Evolutionary conservation across 2,888 invertebrate species (phyloP).

Genomic region (Himalopsyche kuldschensis): DNA sequence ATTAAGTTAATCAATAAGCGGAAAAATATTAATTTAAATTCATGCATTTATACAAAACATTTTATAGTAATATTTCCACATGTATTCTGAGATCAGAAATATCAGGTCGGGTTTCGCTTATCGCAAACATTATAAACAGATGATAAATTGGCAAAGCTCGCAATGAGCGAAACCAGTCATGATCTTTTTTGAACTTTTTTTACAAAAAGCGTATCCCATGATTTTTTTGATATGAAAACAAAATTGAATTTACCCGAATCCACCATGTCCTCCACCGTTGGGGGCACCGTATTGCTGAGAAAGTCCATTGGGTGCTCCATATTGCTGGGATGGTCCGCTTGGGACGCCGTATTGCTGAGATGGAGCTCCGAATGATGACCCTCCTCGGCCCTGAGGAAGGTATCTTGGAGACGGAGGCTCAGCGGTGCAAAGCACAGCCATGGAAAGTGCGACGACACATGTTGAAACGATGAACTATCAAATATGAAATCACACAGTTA

Average conservation of each 20-base stretch:
- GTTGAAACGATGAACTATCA: not conserved
- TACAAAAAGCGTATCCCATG: no score
- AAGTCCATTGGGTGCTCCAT: slow-evolving; percentile 45
- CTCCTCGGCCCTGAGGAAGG: slow-evolving; percentile 24
- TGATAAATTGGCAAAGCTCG: no score
- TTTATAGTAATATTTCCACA: no score
- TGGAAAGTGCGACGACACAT: not conserved
- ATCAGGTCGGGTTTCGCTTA: no score
- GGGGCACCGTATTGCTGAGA: slow-evolving; percentile 48
- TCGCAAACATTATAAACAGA: no score
- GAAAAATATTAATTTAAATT: no score
- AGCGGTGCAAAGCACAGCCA: slow-evolving; percentile 24
- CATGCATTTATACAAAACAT: no score
- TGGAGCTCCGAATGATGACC: slow-evolving; percentile 11
- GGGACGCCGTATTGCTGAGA: slow-evolving; percentile 38
- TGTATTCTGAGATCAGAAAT: no score
- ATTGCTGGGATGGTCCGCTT: slow-evolving; percentile 42
- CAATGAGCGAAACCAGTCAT: no score
- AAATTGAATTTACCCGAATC: slow-evolving; percentile 24
- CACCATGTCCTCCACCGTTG: slow-evolving; percentile 47
- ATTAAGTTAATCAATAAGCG: slow-evolving; percentile 39
- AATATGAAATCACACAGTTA: no score
- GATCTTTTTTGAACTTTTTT: no score
- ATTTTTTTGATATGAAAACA: not conserved
- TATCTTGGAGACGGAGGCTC: slow-evolving; percentile 37